phyloP scores from a whole-genome alignment of 2,888 invertebrate genomes.

The Anodontia alba region DNA sequence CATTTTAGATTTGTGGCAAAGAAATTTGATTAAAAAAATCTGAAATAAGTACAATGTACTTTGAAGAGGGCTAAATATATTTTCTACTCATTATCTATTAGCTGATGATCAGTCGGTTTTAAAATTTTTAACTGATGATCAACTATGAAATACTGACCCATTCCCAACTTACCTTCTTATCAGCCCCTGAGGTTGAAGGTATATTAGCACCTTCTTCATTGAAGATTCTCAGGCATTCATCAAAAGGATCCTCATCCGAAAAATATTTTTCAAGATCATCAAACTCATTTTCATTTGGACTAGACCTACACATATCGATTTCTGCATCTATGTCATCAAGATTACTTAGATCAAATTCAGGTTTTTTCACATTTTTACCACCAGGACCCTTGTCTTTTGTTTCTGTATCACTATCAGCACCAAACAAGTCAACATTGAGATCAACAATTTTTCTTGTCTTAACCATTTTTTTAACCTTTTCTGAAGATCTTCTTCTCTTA shows the following conservation, averaged over 20 bases:
- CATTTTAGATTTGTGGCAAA: no score
- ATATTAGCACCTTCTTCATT: slow-evolving; percentile 87
- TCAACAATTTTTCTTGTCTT: slow-evolving; percentile 64
- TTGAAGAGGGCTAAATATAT: no score
- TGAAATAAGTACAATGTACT: no score
- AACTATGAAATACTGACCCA: no score
- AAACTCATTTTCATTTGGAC: slow-evolving; percentile 37
- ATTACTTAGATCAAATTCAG: neutral
- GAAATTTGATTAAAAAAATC: no score
- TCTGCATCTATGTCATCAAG: neutral
- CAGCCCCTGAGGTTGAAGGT: neutral
- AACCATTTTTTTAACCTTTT: slow-evolving; percentile 12
- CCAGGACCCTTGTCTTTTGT: slow-evolving; percentile 21
- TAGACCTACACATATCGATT: neutral
- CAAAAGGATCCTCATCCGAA: slow-evolving; percentile 88
- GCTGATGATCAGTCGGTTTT: no score
- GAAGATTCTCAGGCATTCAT: slow-evolving; percentile 94
- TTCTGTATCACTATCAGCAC: slow-evolving; percentile 63
- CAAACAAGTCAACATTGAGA: slow-evolving; percentile 74
- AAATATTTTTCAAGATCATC: slow-evolving; percentile 67
- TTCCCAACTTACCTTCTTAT: slow-evolving; percentile 6
- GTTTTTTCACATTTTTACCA: neutral
- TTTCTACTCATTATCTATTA: no score
- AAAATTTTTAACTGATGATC: no score
- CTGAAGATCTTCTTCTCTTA: slow-evolving; percentile 11